These are phyloP conservation scores for Colossoma macropomum DNA, from an alignment of 2,113 vertebrate species.

Conservation along the genomic window DNA sequence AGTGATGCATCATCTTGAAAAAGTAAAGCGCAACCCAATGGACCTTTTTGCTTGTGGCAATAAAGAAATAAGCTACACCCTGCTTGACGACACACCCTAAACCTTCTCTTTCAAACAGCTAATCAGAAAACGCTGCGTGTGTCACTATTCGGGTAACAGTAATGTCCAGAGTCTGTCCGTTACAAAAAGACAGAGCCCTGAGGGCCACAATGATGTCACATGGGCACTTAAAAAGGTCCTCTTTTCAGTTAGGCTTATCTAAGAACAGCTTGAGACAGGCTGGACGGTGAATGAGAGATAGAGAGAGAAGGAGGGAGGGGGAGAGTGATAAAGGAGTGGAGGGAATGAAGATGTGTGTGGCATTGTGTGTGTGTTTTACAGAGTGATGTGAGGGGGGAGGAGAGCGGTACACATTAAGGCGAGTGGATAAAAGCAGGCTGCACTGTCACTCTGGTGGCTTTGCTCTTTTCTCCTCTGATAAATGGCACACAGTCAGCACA, in stretches of 20 bases:
- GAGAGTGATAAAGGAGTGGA: constrained; percentile 37
- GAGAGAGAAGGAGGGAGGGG: constrained; percentile 1
- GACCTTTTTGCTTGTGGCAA: neutral
- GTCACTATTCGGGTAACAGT: constrained; percentile 58
- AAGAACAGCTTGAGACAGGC: constrained; percentile 39
- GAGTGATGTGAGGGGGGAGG: constrained; percentile 4
- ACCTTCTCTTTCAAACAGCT: neutral
- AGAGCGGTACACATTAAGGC: constrained; percentile 27
- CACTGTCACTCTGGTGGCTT: constrained; percentile 33
- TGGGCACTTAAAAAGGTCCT: constrained; percentile 55
- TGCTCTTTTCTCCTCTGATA: constrained; percentile 41
- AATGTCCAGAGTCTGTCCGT: constrained; percentile 40
- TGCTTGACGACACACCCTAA: neutral
- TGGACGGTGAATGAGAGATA: constrained; percentile 34
- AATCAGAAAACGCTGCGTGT: neutral
- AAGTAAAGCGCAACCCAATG: neutral
- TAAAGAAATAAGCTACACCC: neutral
- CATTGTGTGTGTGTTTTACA: constrained; percentile 20
- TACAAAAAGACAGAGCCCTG: constrained; percentile 14
- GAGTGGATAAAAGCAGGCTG: constrained; percentile 40
- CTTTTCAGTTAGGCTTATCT: constrained; percentile 55
- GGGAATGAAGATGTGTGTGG: constrained; percentile 4
- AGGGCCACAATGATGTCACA: constrained; percentile 62
- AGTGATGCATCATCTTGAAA: neutral
- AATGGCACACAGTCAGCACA: neutral